Base-by-base conservation (phyloP, 2,113 vertebrate species). In the Atractosteus spatula region DNA sequence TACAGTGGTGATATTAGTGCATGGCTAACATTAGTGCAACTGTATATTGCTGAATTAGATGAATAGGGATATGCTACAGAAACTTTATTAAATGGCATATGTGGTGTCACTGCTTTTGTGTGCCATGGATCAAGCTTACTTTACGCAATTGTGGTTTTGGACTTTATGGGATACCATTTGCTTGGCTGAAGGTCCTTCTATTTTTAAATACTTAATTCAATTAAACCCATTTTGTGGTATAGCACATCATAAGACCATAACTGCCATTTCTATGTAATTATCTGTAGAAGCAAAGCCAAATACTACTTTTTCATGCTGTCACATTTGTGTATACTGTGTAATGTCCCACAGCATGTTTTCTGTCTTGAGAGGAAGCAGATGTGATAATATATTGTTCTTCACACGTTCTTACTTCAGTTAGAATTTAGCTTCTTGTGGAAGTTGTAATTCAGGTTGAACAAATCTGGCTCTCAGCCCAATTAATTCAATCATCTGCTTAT, bases 41-140 rank as follows among this genome's bases (percentile, higher is more conserved):
- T 76, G 66, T 72, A 29, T 71, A 57, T 69, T 54, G 51, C 62
- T 51, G 8, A 29, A 2, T 29, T 29, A 29, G 29, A 29, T 71
- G 72, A 16, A 17, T 4, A 44, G 64, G 62, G 66, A 66, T 17
- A 43, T 42, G 14, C 47, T 47, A n/a, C 62, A 44, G 57, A 62
- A 69, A 55, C 62, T 72, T 62, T 61, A 62, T 63, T 57, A 71
- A 56, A 66, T 75, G 73, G 56, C 61, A 41, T 64, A 44, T 41
- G 45, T 57, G 16, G 4, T 67, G 71, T 59, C 42, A 59, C 69
- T 74, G 62, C 66, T 41, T 63, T 57, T 70, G 29, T 7, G 70
- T 71, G 44, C 68, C 12, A 71, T 62, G 41, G 64, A 77, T 73
- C 73, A 69, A 14, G 17, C n/a, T n/a, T n/a, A n/a, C n/a, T n/a